Evolutionary conservation across 1,140 invertebrate species (phyloP).

Genomic region (Stratiolaelaps scimitus): DNA sequence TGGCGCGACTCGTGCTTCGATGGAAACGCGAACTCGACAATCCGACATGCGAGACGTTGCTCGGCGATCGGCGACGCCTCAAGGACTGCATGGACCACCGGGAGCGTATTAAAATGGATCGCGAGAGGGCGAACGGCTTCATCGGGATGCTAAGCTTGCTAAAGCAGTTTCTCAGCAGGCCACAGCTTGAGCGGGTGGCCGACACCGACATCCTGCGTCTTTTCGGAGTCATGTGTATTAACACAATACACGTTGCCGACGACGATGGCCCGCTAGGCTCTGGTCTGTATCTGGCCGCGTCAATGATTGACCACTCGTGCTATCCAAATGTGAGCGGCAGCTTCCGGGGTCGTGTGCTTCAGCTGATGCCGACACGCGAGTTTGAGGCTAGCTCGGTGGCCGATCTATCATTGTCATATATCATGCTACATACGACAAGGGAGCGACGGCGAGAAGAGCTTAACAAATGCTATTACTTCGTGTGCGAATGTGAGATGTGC

Average conservation of each 20-base stretch:
- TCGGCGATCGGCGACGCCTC: slow-evolving; percentile 2
- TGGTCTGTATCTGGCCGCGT: slow-evolving; percentile 9
- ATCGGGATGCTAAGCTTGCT: slow-evolving; percentile 4
- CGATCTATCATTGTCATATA: slow-evolving; percentile 11
- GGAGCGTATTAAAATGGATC: slow-evolving; percentile 13
- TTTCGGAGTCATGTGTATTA: slow-evolving; percentile 20
- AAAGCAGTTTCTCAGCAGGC: slow-evolving; percentile 17
- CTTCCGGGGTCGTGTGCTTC: neutral
- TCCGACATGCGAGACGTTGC: slow-evolving; percentile 16
- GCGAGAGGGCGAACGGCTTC: neutral
- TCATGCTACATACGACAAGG: neutral
- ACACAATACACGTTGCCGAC: slow-evolving; percentile 3
- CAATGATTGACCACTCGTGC: slow-evolving; percentile 21
- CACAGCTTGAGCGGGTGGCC: slow-evolving; percentile 17
- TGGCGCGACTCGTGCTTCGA: slow-evolving; percentile 16
- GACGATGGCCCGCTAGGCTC: slow-evolving; percentile 5
- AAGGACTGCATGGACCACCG: slow-evolving; percentile 20
- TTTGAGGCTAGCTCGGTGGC: slow-evolving; percentile 4
- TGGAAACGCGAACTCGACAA: slow-evolving; percentile 12
- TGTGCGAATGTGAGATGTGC: slow-evolving; percentile 22
- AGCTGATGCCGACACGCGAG: neutral
- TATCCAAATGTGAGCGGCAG: neutral
- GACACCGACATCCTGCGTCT: slow-evolving; percentile 14
- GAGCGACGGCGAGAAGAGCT: neutral
- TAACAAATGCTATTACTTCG: slow-evolving; percentile 2